Conservation (phyloP, 2,888 invertebrate genomes). For the Tiliacea citrago region DNA sequence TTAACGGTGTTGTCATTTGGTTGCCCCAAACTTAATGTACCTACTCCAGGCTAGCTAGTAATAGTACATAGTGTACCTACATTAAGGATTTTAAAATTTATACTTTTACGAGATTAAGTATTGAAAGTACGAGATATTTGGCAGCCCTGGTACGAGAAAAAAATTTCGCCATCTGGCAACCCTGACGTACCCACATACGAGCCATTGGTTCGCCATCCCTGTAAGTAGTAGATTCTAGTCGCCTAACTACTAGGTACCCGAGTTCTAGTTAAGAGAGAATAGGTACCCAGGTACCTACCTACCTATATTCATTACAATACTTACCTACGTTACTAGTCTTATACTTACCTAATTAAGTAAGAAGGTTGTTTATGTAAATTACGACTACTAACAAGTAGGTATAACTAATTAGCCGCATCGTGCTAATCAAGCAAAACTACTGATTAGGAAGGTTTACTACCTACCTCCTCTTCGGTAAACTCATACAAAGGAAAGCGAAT, state of each 20-base stretch:
- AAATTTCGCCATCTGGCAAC: no score
- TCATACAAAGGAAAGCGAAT: not conserved
- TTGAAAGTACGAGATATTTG: no score
- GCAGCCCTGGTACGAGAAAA: no score
- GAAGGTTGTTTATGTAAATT: not conserved
- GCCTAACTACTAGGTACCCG: not conserved
- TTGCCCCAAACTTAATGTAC: no score
- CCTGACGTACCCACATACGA: no score
- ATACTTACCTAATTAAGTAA: not conserved
- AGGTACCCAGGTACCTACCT: not conserved
- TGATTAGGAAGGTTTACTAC: not conserved
- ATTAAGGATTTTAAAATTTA: no score
- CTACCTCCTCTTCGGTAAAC: not conserved
- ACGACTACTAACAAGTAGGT: constrained; percentile 4
- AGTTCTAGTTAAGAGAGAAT: not conserved
- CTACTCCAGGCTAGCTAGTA: no score
- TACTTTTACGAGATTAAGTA: no score
- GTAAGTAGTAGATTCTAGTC: not conserved
- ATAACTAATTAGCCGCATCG: constrained; percentile 30
- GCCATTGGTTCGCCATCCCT: no score
- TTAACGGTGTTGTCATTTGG: no score
- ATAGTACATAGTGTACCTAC: no score
- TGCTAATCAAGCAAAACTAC: constrained; percentile 28
- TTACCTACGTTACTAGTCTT: no score
- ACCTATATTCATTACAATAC: not conserved